phyloP scores from a whole-genome alignment of 2,113 vertebrate species.

The Leucoraja erinaceus region DNA sequence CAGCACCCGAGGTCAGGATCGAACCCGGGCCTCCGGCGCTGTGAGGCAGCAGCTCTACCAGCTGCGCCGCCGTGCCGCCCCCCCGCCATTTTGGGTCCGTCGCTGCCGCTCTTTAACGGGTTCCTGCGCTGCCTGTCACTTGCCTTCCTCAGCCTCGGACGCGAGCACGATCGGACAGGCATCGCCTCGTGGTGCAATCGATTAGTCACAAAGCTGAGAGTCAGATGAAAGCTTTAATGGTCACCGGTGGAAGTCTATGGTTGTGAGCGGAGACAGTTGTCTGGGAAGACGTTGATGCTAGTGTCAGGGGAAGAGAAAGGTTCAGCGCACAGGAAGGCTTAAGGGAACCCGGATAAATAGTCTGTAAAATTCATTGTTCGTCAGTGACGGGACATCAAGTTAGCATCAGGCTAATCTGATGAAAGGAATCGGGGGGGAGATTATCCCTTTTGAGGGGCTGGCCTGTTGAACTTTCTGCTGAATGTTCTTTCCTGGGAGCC shows the following conservation, averaged over 20 bases:
- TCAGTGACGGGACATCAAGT: constrained; percentile 20
- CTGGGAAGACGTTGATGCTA: constrained; percentile 19
- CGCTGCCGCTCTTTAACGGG: background rate
- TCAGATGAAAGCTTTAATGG: constrained; percentile 14
- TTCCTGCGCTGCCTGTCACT: background rate
- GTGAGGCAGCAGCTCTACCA: no score
- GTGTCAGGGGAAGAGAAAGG: background rate
- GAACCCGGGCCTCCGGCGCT: no score
- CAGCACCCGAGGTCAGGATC: no score
- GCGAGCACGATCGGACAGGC: background rate
- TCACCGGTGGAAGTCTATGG: background rate
- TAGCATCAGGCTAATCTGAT: constrained; percentile 30
- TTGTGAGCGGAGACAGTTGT: background rate
- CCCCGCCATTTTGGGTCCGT: no score
- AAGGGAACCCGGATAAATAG: constrained; percentile 14
- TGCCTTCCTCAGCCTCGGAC: background rate
- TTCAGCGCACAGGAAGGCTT: constrained; percentile 19
- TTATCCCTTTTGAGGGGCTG: background rate
- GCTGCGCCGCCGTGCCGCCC: no score
- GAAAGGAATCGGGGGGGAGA: background rate
- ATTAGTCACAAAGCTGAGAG: constrained; percentile 32
- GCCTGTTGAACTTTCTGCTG: background rate
- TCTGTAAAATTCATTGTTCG: constrained; percentile 32
- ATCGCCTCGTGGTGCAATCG: background rate
- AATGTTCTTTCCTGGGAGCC: background rate